Percentiles rank a stretch among this genome's conserved stretches.
phyloP scores from a whole-genome alignment of 2,888 invertebrate species.

The Pammene fasciana region DNA sequence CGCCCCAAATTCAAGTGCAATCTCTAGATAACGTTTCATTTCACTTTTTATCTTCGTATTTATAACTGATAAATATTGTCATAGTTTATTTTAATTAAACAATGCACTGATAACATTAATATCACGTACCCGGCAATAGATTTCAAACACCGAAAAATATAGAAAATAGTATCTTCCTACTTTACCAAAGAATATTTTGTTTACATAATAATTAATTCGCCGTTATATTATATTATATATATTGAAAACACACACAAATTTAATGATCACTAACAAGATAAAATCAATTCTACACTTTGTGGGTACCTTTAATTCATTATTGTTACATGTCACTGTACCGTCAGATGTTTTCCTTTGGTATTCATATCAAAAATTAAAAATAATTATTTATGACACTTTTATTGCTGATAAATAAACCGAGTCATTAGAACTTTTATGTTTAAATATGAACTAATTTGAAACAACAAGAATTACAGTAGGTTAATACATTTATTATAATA shows the following conservation, averaged over 20 bases:
- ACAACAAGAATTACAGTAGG: no score
- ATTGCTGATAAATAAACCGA: no score
- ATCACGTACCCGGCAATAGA: neutral
- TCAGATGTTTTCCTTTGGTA: neutral
- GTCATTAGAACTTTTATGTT: no score
- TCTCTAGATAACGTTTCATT: conserved; percentile 33
- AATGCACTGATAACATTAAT: conserved; percentile 13
- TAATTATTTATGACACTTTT: neutral
- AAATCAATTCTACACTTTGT: neutral
- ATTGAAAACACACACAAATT: no score
- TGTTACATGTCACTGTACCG: neutral
- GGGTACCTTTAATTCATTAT: neutral
- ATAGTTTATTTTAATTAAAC: conserved; percentile 33
- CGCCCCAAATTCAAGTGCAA: conserved; percentile 10
- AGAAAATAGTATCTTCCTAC: no score
- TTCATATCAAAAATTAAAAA: neutral
- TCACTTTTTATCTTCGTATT: conserved; percentile 50
- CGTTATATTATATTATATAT: no score
- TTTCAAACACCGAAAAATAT: no score
- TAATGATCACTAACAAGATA: neutral
- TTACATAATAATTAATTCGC: no score
- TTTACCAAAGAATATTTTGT: no score
- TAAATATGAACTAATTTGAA: no score
- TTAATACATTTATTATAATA: no score
- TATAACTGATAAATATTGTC: conserved; percentile 39